Conservation (phyloP, 2,797 vertebrate species). For the Triplophysa yarkandensis region DNA sequence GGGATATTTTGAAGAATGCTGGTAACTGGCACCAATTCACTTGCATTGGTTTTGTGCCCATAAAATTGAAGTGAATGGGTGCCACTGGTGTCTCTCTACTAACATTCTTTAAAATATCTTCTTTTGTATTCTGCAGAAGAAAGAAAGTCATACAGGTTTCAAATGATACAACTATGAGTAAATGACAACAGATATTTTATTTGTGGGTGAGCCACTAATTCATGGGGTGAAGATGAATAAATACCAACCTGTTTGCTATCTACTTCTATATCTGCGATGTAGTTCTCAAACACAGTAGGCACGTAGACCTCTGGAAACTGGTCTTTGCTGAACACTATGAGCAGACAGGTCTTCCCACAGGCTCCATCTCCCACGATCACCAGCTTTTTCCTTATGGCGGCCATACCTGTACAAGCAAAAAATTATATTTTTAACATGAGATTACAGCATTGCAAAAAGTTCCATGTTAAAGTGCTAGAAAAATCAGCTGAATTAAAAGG, state of each 20-base stretch:
- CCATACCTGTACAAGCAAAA: conserved; percentile 79
- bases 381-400: conserved; percentile 95
- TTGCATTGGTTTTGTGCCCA: no score
- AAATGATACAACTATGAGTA: no score
- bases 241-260: conserved; percentile 90
- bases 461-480: no score
- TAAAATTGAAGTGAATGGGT: no score
- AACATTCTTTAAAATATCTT: no score
- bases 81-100: no score
- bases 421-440: background rate
- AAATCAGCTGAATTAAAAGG: background rate
- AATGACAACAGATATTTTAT: no score
- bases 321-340: conserved; percentile 98
- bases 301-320: conserved; percentile 98
- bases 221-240: background rate
- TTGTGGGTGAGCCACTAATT: background rate
- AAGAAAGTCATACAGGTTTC: no score
- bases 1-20: no score
- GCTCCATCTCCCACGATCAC: conserved; percentile 98
- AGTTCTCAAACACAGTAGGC: conserved; percentile 98
- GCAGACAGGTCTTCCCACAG: conserved; percentile 95
- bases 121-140: no score
- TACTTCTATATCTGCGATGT: conserved; percentile 97
- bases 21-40: no score
- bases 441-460: background rate